phyloP scores from a whole-genome alignment of 2,113 vertebrate species.

The Sinosuthora webbiana region DNA sequence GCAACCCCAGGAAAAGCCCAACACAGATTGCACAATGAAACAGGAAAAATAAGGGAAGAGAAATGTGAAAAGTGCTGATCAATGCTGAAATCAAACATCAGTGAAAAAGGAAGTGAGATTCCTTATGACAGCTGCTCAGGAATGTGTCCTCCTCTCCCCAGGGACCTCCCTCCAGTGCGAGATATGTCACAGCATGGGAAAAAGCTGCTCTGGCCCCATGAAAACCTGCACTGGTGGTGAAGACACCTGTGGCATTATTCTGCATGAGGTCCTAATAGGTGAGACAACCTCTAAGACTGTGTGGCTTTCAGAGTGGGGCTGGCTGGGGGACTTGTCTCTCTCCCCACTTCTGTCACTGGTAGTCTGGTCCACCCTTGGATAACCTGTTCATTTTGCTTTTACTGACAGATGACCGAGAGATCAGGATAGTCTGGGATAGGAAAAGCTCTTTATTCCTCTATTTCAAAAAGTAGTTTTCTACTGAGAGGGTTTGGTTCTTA shows the following conservation, averaged over 20 bases:
- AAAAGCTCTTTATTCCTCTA: not conserved
- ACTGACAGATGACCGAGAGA: not conserved
- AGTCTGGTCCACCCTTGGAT: not conserved
- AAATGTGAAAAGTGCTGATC: not conserved
- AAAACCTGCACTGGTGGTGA: slow-evolving; percentile 3
- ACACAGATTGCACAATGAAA: not conserved
- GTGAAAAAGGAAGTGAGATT: not conserved
- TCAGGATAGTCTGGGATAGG: not conserved
- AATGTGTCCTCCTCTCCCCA: not conserved
- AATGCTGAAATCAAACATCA: not conserved
- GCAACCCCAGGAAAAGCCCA: not conserved
- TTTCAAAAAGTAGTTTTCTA: not conserved
- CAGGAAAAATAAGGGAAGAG: not conserved
- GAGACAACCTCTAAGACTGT: not conserved
- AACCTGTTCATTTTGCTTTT: not conserved
- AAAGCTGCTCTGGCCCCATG: slow-evolving; percentile 8
- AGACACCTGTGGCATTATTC: slow-evolving; percentile 21
- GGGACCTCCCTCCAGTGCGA: slow-evolving; percentile 28
- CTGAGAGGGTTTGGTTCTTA: not conserved
- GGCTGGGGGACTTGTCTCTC: accelerated
- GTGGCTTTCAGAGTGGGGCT: accelerated
- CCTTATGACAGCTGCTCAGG: not conserved
- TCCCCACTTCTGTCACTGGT: not conserved
- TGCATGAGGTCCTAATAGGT: not conserved
- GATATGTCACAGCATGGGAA: slow-evolving; percentile 24